A percentile compares a stretch with the other conserved stretches of the same genome.
These are phyloP conservation scores for Stegophylla sp. DNA, from an alignment of 2,888 invertebrate species.

Conservation along the genomic window DNA sequence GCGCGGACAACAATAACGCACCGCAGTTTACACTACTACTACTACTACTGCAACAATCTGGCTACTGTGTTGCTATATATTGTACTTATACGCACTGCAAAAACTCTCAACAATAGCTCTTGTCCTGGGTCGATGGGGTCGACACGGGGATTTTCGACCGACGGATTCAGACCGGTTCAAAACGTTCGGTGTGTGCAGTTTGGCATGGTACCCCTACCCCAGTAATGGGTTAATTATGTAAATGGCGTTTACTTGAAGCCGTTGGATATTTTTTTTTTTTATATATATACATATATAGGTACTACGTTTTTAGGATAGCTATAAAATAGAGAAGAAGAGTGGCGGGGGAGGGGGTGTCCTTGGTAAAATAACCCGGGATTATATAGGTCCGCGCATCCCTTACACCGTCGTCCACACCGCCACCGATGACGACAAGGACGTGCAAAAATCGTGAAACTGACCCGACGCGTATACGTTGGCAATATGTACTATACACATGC, in stretches of 20 bases:
- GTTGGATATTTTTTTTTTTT: conserved; percentile 3
- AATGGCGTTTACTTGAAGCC: conserved; percentile 30
- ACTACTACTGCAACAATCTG: background rate
- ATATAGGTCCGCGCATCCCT: background rate
- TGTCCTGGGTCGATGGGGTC: conserved; percentile 30
- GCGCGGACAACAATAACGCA: conserved; percentile 36
- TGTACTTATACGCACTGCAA: background rate
- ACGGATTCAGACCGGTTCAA: conserved; percentile 49
- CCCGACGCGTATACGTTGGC: background rate
- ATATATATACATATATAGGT: background rate
- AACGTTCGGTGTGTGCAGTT: background rate
- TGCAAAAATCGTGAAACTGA: background rate
- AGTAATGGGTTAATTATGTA: conserved; percentile 55
- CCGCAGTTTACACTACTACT: conserved; percentile 33
- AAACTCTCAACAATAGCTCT: conserved; percentile 50
- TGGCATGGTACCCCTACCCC: conserved; percentile 31
- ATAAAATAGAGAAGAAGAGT: background rate
- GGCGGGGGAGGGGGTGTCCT: background rate
- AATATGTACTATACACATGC: background rate
- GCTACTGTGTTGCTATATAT: background rate
- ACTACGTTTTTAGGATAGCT: conserved; percentile 6
- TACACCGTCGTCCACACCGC: background rate
- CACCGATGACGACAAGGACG: background rate
- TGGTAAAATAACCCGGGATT: conserved; percentile 25
- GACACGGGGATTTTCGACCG: conserved; percentile 52